Conservation (phyloP, 2,113 vertebrate genomes). For the Progne subis region DNA sequence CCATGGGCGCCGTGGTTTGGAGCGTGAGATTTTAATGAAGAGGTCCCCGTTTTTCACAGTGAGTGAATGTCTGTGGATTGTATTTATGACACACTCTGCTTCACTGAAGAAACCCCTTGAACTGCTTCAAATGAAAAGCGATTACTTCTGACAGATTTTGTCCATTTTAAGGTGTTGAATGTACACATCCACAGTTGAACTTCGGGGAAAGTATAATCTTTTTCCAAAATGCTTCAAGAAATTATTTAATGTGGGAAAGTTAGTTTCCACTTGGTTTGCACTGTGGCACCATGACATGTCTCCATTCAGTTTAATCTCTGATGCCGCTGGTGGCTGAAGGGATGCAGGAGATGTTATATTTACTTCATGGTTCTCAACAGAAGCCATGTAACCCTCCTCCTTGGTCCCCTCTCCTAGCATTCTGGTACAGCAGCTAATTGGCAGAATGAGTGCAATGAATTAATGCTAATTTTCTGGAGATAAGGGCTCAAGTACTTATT, state of each 20-base stretch:
- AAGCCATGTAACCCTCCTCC: background rate
- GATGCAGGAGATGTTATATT: background rate
- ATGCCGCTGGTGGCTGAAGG: background rate
- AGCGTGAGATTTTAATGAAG: constrained; percentile 90
- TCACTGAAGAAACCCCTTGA: constrained; percentile 29
- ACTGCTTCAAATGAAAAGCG: constrained; percentile 10
- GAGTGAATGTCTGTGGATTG: constrained; percentile 66
- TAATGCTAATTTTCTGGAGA: constrained; percentile 4
- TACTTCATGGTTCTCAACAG: background rate
- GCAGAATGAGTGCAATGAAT: background rate
- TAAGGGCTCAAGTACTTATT: background rate
- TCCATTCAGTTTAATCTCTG: background rate
- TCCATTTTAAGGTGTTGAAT: constrained; percentile 28
- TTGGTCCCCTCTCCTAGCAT: background rate
- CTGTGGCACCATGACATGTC: background rate
- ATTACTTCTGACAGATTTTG: constrained; percentile 46
- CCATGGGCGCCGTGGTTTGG: constrained; percentile 72
- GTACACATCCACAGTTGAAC: constrained; percentile 30
- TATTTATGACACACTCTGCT: constrained; percentile 7
- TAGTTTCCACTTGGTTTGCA: constrained; percentile 3
- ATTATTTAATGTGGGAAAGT: constrained; percentile 5
- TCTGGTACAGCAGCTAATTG: background rate
- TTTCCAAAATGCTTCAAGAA: background rate
- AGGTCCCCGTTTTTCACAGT: constrained; percentile 83
- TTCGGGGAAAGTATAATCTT: background rate